phyloP scores from a whole-genome alignment of 2,888 invertebrate genomes.

The Hetaerina titia region DNA sequence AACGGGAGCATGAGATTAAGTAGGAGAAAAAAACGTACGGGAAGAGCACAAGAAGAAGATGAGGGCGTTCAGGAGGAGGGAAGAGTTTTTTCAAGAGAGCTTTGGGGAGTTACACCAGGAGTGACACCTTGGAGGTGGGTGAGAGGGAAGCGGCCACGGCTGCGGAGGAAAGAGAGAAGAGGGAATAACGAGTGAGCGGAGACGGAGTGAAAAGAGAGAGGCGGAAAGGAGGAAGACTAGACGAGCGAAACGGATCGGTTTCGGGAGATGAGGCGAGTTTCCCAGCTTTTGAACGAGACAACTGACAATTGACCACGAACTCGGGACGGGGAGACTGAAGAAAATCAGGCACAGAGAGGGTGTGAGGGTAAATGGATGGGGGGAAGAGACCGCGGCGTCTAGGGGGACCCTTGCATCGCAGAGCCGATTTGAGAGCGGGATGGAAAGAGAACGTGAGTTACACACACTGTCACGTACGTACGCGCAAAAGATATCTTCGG shows the following conservation, averaged over 20 bases:
- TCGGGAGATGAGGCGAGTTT: background rate
- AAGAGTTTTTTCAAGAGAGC: background rate
- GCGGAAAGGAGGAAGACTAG: no score
- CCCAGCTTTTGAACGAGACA: background rate
- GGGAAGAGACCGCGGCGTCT: background rate
- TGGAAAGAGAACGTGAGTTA: slow-evolving; percentile 4
- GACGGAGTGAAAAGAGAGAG: background rate
- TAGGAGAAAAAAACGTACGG: background rate
- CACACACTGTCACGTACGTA: slow-evolving; percentile 29
- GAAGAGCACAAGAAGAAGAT: no score
- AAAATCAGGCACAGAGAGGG: background rate
- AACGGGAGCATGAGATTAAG: background rate
- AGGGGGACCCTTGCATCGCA: background rate
- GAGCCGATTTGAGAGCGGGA: background rate
- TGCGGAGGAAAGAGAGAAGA: background rate
- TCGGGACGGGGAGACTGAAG: background rate
- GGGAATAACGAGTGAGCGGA: background rate
- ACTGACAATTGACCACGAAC: background rate
- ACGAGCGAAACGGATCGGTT: no score
- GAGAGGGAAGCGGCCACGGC: background rate
- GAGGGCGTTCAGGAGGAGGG: background rate
- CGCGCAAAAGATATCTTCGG: slow-evolving; percentile 30
- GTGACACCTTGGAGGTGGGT: background rate
- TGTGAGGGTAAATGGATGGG: background rate
- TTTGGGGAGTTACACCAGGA: background rate